phyloP scores from a whole-genome alignment of 2,797 vertebrate species.

The Podarcis lilfordi region DNA sequence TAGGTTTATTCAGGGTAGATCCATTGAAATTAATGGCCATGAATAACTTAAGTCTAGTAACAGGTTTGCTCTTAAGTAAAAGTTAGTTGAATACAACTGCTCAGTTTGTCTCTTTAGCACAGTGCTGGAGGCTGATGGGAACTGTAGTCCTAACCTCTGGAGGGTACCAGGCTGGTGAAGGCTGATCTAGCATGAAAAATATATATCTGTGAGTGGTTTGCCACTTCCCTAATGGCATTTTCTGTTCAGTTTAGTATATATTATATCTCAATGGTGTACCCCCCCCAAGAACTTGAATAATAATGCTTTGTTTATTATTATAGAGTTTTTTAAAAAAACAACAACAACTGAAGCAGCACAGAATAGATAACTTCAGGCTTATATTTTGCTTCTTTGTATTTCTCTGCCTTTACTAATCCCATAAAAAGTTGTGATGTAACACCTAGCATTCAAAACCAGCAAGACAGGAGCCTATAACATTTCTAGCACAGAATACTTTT shows the following conservation, averaged over 20 bases:
- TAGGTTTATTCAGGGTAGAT: too few species aligned
- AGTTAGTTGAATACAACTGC: too few species aligned
- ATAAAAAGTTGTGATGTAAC: not conserved
- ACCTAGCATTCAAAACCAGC: not conserved
- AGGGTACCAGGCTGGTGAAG: too few species aligned
- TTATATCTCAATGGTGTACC: not conserved
- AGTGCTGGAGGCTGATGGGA: too few species aligned
- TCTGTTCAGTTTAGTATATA: not conserved
- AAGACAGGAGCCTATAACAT: not conserved
- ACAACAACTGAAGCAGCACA: not conserved
- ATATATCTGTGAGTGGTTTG: not conserved
- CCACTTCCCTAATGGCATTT: too few species aligned
- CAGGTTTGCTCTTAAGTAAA: too few species aligned
- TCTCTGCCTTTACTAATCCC: slow-evolving; percentile 15
- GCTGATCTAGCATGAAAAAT: too few species aligned
- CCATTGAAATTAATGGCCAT: too few species aligned
- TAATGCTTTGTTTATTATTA: not conserved
- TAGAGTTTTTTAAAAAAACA: not conserved
- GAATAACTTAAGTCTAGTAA: too few species aligned
- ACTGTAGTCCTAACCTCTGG: too few species aligned
- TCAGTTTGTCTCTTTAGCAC: too few species aligned
- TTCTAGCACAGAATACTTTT: slow-evolving; percentile 5
- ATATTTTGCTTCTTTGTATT: slow-evolving; percentile 8
- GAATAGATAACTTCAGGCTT: not conserved
- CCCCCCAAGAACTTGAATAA: not conserved